Base-by-base conservation (phyloP, 1,140 invertebrate genomes). In the Leptopilina boulardi region DNA sequence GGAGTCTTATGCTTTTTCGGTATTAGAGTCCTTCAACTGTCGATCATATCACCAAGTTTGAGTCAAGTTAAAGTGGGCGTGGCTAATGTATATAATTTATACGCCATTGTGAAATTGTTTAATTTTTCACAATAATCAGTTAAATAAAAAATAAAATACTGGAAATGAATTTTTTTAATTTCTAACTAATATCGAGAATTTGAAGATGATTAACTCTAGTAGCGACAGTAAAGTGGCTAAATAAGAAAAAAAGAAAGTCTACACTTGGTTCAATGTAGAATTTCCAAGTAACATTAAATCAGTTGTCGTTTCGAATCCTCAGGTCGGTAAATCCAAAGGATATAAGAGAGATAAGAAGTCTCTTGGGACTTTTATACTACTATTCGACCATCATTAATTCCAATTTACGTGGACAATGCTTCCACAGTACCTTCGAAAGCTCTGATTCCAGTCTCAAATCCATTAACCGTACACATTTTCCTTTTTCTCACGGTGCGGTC, bases 341-440 rank as follows among this genome's bases (percentile, higher is more conserved):
- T 59, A 30, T 59, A 2, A 5, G 21, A 13, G 13, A 23, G 13
- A 15, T 23, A 59, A 23, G 10, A 59, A 30, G 18, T 59, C 56
- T 13, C 5, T 21, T 59, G 56, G 56, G 56, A 59, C 2, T 59
- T 21, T 30, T 59, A 21, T 23, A 59, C 56, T 13, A 10, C 56
- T 18, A 59, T 59, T 59, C 23, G 13, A 66, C 76, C 71, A 38
- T 77, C 76, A 77, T 77, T 77, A 77, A 73, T 77, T 77, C 41
- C 74, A 71, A 77, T 77, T 77, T 70, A 51, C 76, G 19, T 54
- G 76, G 71, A 77, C 71, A 77, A 54, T 77, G 71, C 76, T 73
- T 47, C 19, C 54, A 30, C 56, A 26, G 56, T 1, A 59, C 21
- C 56, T 59, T 26, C 2, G 18, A 13, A 59, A 59, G 21, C 56